These are phyloP conservation scores for Staurois parvus DNA, from an alignment of 2,797 vertebrate species.

Conservation along the genomic window DNA sequence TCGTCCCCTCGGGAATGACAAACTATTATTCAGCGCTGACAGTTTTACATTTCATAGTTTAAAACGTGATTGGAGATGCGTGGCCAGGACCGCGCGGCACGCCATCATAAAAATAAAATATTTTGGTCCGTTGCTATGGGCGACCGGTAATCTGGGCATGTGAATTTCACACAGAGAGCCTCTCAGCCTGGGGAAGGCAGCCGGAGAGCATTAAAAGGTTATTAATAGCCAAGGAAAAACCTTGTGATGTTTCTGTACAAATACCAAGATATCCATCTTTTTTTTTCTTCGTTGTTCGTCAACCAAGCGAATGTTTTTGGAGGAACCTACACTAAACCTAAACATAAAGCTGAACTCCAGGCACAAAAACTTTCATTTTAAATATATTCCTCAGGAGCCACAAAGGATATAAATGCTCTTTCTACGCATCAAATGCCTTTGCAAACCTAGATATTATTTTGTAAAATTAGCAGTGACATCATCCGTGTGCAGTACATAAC, in stretches of 20 bases:
- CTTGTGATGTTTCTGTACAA: slow-evolving; percentile 33
- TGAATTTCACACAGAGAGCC: slow-evolving; percentile 36
- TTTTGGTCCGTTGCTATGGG: slow-evolving; percentile 55
- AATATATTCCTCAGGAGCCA: no score
- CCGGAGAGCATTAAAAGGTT: not conserved
- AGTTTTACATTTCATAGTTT: slow-evolving; percentile 28
- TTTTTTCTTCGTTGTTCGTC: no score
- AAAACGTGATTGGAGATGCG: slow-evolving; percentile 1
- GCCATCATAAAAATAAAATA: slow-evolving; percentile 39
- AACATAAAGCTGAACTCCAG: no score
- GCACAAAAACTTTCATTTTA: no score
- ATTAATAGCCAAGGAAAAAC: slow-evolving; percentile 36
- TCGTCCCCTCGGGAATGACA: not conserved
- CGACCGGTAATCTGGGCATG: slow-evolving; percentile 22
- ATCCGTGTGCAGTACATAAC: no score
- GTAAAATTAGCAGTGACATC: no score
- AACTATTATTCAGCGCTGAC: not conserved
- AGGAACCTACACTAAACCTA: no score
- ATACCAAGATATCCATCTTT: slow-evolving; percentile 62
- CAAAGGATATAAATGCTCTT: no score
- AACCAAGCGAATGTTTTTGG: no score
- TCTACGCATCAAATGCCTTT: no score
- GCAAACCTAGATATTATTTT: no score
- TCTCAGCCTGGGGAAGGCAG: not conserved
- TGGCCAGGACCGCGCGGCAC: slow-evolving; percentile 1